Percentiles rank a stretch among this genome's conserved stretches.
Conservation (phyloP, 2,888 invertebrate genomes). For the Callimorpha dominula region DNA sequence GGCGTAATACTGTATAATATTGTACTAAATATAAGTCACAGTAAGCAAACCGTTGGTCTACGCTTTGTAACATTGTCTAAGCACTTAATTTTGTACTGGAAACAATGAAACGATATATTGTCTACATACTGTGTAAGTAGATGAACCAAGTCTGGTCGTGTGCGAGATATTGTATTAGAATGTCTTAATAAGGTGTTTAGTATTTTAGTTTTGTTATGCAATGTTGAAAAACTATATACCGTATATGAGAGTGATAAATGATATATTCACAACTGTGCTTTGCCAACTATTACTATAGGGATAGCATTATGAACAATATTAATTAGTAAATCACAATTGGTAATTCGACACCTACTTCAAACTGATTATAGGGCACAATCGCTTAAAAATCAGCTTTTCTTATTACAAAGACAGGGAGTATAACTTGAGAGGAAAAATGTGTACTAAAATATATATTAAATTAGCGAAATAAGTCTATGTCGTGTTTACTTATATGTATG, state of each 20-base stretch:
- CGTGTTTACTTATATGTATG: conserved; percentile 24
- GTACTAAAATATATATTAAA: conserved; percentile 39
- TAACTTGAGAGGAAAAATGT: conserved; percentile 24
- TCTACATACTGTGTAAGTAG: conserved; percentile 47
- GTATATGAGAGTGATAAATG: conserved; percentile 20
- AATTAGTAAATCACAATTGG: conserved; percentile 12
- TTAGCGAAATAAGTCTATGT: conserved; percentile 30
- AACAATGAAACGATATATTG: conserved; percentile 13
- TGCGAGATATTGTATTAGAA: conserved; percentile 26
- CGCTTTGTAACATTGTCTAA: conserved; percentile 25
- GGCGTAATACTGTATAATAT: conserved; percentile 15
- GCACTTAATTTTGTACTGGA: conserved; percentile 25
- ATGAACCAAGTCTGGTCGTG: conserved; percentile 29
- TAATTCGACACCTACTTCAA: conserved; percentile 24
- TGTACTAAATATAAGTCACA: conserved; percentile 23
- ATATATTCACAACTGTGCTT: conserved; percentile 9
- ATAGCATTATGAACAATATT: conserved; percentile 11
- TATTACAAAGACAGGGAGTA: conserved; percentile 20
- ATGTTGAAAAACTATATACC: conserved; percentile 18
- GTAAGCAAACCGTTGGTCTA: conserved; percentile 25
- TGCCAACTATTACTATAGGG: conserved; percentile 2
- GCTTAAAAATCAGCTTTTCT: conserved; percentile 15
- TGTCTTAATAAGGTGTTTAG: conserved; percentile 15
- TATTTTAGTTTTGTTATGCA: conserved; percentile 22
- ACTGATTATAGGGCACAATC: conserved; percentile 18